These are phyloP conservation scores for Octopus sinensis DNA, from an alignment of 1,140 invertebrate species.

Conservation along the genomic window DNA sequence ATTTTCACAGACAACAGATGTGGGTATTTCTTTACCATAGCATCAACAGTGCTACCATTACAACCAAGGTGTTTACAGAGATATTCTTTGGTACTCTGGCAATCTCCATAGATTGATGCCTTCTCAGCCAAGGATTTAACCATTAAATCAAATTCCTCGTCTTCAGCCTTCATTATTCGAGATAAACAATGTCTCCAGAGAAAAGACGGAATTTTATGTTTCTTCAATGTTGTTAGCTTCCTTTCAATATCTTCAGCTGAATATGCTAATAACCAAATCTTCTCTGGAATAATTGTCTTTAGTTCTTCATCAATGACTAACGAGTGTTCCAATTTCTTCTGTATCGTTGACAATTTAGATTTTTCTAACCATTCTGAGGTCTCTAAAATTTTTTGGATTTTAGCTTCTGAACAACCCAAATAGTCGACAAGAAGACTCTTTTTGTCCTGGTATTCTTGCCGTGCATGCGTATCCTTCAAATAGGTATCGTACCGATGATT, in stretches of 20 bases:
- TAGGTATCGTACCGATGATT: not conserved
- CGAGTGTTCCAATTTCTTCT: not conserved
- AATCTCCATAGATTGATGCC: not conserved
- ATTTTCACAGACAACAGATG: not conserved
- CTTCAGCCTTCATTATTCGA: not conserved
- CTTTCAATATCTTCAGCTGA: not conserved
- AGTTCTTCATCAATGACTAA: not conserved
- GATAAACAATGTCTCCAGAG: not conserved
- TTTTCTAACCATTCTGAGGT: not conserved
- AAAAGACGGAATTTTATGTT: not conserved
- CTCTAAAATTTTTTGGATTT: not conserved
- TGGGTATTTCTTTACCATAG: not conserved
- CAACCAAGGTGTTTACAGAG: not conserved
- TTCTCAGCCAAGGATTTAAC: not conserved
- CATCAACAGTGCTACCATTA: not conserved
- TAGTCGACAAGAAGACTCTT: not conserved
- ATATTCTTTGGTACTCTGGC: not conserved
- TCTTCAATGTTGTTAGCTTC: not conserved
- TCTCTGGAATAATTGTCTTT: not conserved
- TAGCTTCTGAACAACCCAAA: not conserved
- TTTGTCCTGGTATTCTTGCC: not conserved
- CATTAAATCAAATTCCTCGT: not conserved
- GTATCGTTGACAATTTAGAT: not conserved
- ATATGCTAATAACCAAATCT: not conserved
- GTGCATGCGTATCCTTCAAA: not conserved